Evolutionary conservation across 2,888 invertebrate genomes (phyloP), one percentile per base, ranked within the genome.

Genomic region (Chesias legatella): DNA sequence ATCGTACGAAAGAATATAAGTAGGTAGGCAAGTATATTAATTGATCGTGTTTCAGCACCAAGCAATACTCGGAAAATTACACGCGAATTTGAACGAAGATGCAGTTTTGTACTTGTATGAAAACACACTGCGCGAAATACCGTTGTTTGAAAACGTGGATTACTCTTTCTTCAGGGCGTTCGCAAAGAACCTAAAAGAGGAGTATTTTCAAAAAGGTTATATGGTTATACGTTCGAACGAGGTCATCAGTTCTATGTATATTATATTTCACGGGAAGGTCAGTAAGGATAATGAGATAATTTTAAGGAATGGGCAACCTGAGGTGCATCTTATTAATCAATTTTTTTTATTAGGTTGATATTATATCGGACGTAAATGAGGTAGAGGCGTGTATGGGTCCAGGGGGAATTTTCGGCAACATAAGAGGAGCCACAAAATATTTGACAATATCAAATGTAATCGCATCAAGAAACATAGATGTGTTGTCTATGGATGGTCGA

Each of bases 71-170:
- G 83, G 84, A 4, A 88, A 88, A 61, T 59, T 90, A 24, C 89
- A 90, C 60, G 82, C 89, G 22, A 88, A 88, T 55, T 62, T 90
- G 41, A 86, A 89, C 53, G 90, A 90, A 78, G 90, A 90, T 50
- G 84, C 86, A 3, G 85, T 90, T 8, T 63, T 88, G 26, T 84
- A 79, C 47, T 80, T 90, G 79, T 90, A 90, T 51, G 90, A 90
- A 56, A 80, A 82, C 47, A 89, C 89, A 0, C 62, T 90, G 33
- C 59, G 80, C 49, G 86, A 89, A 64, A 89, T 90, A 53, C 89
- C 90, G 6, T 55, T 90, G 30, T 90, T 90, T 46, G 86, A 88
- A 60, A 76, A 83, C 43, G 82, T 89, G 0, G 89, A 90, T 37
- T 76, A 77, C 51, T 86, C 89, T 0, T 90, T 90, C 69, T 88